These are phyloP conservation scores for Nymphicus hollandicus DNA, from an alignment of 2,113 vertebrate species.

Conservation along the genomic window DNA sequence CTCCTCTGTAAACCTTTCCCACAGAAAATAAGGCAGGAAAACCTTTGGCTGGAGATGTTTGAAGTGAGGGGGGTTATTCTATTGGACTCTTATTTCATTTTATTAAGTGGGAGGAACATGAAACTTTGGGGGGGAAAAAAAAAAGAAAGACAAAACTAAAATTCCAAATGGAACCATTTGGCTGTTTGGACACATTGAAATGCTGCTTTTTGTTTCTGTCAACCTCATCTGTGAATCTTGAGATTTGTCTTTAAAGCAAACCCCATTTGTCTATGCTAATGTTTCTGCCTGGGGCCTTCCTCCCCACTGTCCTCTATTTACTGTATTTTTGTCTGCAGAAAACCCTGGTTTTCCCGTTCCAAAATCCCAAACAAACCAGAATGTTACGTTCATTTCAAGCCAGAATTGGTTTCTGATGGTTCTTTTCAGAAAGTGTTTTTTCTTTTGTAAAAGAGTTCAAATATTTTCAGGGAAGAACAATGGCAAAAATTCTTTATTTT, in stretches of 20 bases:
- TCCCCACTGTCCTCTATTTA: not conserved
- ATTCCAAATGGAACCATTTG: rapidly evolving
- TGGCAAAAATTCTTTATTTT: not conserved
- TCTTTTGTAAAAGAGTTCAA: not conserved
- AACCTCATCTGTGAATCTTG: not conserved
- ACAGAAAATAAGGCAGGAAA: not conserved
- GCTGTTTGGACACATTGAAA: not conserved
- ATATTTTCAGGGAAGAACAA: not conserved
- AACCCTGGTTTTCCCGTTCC: not conserved
- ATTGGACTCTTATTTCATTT: not conserved
- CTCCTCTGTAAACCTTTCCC: not conserved
- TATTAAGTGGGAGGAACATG: not conserved
- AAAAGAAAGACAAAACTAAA: not conserved
- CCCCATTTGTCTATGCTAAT: rapidly evolving
- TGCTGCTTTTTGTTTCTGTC: not conserved
- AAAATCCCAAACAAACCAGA: not conserved
- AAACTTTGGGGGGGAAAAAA: not conserved
- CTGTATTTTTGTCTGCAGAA: not conserved
- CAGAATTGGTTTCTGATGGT: not conserved
- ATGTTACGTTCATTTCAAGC: not conserved
- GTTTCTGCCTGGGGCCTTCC: not conserved
- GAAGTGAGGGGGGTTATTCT: not conserved
- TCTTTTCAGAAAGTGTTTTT: not conserved
- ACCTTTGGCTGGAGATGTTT: not conserved
- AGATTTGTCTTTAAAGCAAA: not conserved